These are phyloP conservation scores for Trimorus sp. DNA, from an alignment of 2,888 invertebrate genomes.

Conservation along the genomic window DNA sequence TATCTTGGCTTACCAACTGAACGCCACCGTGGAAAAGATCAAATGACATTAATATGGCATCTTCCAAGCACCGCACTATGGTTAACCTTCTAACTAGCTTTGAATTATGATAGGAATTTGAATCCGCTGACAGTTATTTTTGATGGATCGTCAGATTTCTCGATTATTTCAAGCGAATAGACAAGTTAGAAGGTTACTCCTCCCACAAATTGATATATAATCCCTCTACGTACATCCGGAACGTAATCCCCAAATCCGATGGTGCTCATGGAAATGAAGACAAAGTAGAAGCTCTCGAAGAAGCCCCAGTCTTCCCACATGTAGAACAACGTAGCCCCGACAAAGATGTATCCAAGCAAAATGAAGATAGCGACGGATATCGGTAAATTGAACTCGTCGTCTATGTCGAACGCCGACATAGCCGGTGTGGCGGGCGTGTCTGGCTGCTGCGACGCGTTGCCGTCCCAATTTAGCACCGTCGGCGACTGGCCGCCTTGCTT, in stretches of 20 bases:
- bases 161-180: background rate
- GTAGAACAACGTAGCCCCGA: slow-evolving; percentile 91
- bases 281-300: slow-evolving; percentile 97
- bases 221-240: slow-evolving; percentile 84
- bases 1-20: slow-evolving; percentile 78
- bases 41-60: slow-evolving; percentile 56
- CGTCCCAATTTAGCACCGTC: slow-evolving; percentile 77
- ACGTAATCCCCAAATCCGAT: slow-evolving; percentile 98
- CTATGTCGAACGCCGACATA: slow-evolving; percentile 89
- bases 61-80: slow-evolving; percentile 25
- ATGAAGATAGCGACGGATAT: slow-evolving; percentile 93
- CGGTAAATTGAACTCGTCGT: slow-evolving; percentile 97
- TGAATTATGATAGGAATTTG: background rate
- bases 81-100: slow-evolving; percentile 33
- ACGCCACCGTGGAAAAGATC: slow-evolving; percentile 77
- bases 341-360: slow-evolving; percentile 91
- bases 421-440: slow-evolving; percentile 90
- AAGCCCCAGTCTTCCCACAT: slow-evolving; percentile 93
- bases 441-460: slow-evolving; percentile 80
- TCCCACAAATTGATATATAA: background rate
- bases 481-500: slow-evolving; percentile 72
- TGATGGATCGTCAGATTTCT: background rate
- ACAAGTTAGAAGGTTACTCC: slow-evolving; percentile 26
- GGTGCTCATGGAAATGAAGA: slow-evolving; percentile 98
- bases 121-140: too few species aligned